These are phyloP conservation scores for Ptychoptera contaminata DNA, from an alignment of 2,888 invertebrate species.

Conservation along the genomic window DNA sequence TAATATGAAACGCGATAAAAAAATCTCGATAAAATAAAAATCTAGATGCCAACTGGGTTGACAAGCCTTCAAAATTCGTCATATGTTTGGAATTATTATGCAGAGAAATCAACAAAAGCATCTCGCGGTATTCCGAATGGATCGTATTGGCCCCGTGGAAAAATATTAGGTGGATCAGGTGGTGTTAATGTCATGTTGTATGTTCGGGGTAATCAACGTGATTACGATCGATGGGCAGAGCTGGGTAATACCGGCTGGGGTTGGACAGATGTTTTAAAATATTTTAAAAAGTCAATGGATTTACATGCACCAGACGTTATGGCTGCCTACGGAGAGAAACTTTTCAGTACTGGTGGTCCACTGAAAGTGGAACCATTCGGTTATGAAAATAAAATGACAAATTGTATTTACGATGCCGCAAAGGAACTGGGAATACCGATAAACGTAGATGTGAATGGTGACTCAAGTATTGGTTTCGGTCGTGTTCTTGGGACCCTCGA, in stretches of 20 bases:
- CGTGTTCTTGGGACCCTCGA: constrained; percentile 33
- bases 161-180: constrained; percentile 6
- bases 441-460: constrained; percentile 25
- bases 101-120: constrained; percentile 16
- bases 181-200: constrained; percentile 48
- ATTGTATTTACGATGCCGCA: constrained; percentile 30
- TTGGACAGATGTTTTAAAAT: constrained; percentile 58
- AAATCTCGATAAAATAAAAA: no score
- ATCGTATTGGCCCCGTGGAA: constrained; percentile 15
- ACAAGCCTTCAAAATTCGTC: neutral
- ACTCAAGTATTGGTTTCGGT: constrained; percentile 33
- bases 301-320: constrained; percentile 30
- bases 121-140: constrained; percentile 16
- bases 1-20: no score
- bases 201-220: constrained; percentile 42
- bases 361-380: constrained; percentile 30
- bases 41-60: no score
- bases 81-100: constrained; percentile 19
- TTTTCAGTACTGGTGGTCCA: constrained; percentile 33
- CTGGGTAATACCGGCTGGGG: constrained; percentile 49
- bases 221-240: constrained; percentile 46
- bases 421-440: constrained; percentile 31
- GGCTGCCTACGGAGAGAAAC: constrained; percentile 8
- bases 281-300: constrained; percentile 69
- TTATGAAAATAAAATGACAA: constrained; percentile 20